phyloP scores from a whole-genome alignment of 1,140 invertebrate species.

The Propsilocerus akamusi region DNA sequence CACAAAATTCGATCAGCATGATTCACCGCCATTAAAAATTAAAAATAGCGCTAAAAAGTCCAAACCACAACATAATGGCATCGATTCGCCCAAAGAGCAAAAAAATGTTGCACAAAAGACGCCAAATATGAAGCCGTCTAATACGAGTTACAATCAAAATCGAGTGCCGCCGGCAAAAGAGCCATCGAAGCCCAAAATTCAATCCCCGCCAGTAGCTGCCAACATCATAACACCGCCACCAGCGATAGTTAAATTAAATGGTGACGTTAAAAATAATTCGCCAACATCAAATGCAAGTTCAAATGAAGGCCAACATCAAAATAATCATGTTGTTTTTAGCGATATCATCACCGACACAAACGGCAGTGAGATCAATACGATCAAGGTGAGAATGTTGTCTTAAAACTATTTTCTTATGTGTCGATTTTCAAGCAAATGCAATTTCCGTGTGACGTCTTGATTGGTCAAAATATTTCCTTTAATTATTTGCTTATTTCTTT shows the following conservation, averaged over 20 bases:
- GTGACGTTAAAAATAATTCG: neutral
- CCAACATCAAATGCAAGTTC: neutral
- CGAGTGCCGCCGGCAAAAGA: neutral
- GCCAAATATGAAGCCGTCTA: neutral
- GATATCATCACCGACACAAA: neutral
- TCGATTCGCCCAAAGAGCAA: neutral
- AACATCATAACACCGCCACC: neutral
- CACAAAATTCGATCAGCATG: neutral
- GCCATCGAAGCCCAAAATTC: neutral
- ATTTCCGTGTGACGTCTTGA: neutral
- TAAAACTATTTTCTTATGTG: too few relatives aligned
- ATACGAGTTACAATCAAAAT: neutral
- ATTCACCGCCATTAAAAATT: neutral
- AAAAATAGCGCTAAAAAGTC: neutral
- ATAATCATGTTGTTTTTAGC: neutral
- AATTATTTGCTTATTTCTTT: neutral
- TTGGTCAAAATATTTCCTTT: neutral
- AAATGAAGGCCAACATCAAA: neutral
- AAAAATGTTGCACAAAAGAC: neutral
- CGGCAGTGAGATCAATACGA: neutral
- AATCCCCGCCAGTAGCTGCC: neutral
- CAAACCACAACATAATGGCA: neutral
- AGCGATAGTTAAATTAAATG: neutral
- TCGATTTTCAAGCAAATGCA: neutral
- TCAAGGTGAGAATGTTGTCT: neutral